Conservation (phyloP, 2,113 vertebrate species). For the Stegostoma tigrinum region DNA sequence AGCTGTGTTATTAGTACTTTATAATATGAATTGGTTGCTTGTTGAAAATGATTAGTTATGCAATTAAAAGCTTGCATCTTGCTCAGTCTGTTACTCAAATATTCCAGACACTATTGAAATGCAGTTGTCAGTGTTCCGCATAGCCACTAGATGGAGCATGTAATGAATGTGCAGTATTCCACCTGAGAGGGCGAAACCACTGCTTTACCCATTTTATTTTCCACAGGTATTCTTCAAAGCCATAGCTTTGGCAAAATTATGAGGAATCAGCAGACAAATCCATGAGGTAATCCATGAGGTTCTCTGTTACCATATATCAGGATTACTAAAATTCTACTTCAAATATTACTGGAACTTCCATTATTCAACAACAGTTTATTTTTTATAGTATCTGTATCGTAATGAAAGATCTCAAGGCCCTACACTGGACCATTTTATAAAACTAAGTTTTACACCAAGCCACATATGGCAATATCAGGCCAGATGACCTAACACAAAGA, state of each 20-base stretch:
- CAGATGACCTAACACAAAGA: too few species aligned
- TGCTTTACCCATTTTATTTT: not conserved
- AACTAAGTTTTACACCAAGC: too few species aligned
- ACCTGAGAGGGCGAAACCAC: not conserved
- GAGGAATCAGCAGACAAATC: not conserved
- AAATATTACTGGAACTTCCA: not conserved
- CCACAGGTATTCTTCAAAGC: not conserved
- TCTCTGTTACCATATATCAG: not conserved
- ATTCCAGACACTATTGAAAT: not conserved
- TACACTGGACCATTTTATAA: too few species aligned
- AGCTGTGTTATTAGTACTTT: not conserved
- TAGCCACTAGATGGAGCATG: not conserved
- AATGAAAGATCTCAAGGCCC: not conserved
- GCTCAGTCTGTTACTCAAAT: not conserved
- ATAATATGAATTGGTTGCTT: not conserved
- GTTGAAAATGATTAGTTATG: not conserved
- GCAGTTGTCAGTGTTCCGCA: not conserved
- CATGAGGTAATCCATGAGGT: not conserved
- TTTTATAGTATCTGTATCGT: not conserved
- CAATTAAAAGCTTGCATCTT: not conserved
- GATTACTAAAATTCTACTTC: not conserved
- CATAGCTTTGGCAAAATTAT: not conserved
- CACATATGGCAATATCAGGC: too few species aligned
- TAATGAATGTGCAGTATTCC: too few species aligned
- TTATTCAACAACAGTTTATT: not conserved